phyloP scores from a whole-genome alignment of 2,888 invertebrate species.

The Chydorus sphaericus region DNA sequence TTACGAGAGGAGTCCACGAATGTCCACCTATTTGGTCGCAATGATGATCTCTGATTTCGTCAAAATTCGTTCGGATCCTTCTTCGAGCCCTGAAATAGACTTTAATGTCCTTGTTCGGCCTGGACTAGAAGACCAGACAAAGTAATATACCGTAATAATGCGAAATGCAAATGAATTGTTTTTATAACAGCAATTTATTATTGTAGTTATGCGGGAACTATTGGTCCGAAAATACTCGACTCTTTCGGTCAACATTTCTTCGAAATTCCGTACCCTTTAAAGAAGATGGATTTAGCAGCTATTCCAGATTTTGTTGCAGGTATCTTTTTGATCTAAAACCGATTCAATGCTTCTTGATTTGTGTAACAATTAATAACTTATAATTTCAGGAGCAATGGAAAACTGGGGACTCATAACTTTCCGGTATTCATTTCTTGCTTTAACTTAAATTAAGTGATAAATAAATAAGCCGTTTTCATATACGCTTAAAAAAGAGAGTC shows the following conservation, averaged over 20 bases:
- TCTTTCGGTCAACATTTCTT: conserved; percentile 16
- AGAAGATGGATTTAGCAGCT: conserved; percentile 16
- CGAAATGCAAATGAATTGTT: no score
- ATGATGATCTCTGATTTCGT: not conserved
- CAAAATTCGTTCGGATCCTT: not conserved
- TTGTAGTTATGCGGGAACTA: conserved; percentile 31
- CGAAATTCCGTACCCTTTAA: conserved; percentile 15
- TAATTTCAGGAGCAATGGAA: conserved; percentile 47
- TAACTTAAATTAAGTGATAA: no score
- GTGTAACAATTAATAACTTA: not conserved
- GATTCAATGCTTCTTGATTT: not conserved
- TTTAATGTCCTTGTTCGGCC: not conserved
- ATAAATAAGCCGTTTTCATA: no score
- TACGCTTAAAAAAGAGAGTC: conserved; percentile 29
- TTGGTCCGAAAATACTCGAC: conserved; percentile 36
- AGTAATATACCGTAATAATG: no score
- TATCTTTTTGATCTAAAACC: not conserved
- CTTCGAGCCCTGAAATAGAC: not conserved
- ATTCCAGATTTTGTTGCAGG: conserved; percentile 26
- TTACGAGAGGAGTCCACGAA: conserved; percentile 32
- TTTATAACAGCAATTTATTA: not conserved
- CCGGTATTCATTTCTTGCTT: conserved; percentile 34
- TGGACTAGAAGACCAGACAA: not conserved
- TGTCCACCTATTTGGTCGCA: conserved; percentile 45
- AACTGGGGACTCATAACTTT: conserved; percentile 73